Evolutionary conservation across 1,140 invertebrate species (phyloP).

Genomic region (Drosophila rufa): DNA sequence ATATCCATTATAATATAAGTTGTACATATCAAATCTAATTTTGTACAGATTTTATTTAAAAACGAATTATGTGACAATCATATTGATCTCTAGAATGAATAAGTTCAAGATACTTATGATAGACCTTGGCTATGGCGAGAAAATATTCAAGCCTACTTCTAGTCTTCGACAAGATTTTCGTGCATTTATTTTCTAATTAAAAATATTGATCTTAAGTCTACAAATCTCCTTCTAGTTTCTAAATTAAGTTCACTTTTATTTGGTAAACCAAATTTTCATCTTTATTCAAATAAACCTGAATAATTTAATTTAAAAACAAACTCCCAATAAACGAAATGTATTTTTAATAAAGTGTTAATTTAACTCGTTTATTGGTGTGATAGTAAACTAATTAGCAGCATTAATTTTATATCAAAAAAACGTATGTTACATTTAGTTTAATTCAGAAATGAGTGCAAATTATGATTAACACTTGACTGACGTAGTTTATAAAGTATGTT

Average conservation of each 20-base stretch:
- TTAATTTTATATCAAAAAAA: constrained; percentile 1
- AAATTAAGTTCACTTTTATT: not conserved
- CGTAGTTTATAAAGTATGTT: not conserved
- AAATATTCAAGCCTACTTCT: too few relatives aligned
- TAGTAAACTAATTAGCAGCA: not conserved
- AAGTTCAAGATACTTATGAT: too few relatives aligned
- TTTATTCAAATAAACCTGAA: not conserved
- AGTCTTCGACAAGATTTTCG: too few relatives aligned
- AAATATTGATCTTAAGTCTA: too few relatives aligned
- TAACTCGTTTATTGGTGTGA: constrained; percentile 1
- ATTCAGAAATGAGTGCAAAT: constrained; percentile 22
- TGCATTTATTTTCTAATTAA: too few relatives aligned
- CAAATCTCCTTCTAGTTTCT: not conserved
- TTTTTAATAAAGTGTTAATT: not conserved
- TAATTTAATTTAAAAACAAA: not conserved
- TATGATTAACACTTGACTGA: constrained; percentile 30
- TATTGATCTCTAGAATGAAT: not conserved
- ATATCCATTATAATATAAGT: not conserved
- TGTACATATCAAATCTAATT: not conserved
- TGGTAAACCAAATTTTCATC: not conserved
- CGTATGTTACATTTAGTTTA: constrained; percentile 9
- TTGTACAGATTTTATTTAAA: not conserved
- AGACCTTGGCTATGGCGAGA: too few relatives aligned
- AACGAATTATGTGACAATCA: not conserved
- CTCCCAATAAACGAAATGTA: not conserved